phyloP scores from a whole-genome alignment of 2,797 vertebrate genomes.

The Eulemur albifrons region DNA sequence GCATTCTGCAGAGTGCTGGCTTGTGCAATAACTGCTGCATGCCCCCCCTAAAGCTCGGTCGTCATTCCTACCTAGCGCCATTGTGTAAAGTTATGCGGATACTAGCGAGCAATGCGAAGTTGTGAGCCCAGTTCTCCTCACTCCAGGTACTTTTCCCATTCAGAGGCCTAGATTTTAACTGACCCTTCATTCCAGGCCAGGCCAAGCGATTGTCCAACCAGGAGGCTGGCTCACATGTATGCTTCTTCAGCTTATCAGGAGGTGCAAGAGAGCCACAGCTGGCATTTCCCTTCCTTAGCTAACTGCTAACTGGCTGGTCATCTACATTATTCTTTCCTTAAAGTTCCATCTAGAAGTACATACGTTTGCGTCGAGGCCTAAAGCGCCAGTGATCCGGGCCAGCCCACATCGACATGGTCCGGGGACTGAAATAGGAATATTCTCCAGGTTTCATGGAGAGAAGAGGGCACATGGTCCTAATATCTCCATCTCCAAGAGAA shows the following conservation, averaged over 20 bases:
- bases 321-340: neutral
- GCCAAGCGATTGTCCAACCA: neutral
- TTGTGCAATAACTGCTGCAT: rapidly evolving
- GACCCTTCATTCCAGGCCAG: neutral
- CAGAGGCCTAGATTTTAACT: neutral
- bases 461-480: constrained; percentile 91
- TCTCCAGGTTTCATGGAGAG: constrained; percentile 94
- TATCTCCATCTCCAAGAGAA: constrained; percentile 88
- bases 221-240: neutral
- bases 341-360: constrained; percentile 53
- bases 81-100: neutral
- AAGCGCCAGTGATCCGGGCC: constrained; percentile 98
- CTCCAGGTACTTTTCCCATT: neutral
- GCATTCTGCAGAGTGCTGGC: neutral
- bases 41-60: rapidly evolving
- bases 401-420: constrained; percentile 94
- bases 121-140: neutral
- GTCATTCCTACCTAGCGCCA: neutral
- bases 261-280: rapidly evolving
- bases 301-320: neutral
- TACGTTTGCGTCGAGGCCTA: constrained; percentile 91
- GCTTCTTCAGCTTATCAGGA: neutral
- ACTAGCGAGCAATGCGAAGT: neutral
- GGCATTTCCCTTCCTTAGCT: neutral
- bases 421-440: constrained; percentile 98